Base-by-base conservation (phyloP, 2,888 invertebrate genomes). In the Acrocera orbiculus region DNA sequence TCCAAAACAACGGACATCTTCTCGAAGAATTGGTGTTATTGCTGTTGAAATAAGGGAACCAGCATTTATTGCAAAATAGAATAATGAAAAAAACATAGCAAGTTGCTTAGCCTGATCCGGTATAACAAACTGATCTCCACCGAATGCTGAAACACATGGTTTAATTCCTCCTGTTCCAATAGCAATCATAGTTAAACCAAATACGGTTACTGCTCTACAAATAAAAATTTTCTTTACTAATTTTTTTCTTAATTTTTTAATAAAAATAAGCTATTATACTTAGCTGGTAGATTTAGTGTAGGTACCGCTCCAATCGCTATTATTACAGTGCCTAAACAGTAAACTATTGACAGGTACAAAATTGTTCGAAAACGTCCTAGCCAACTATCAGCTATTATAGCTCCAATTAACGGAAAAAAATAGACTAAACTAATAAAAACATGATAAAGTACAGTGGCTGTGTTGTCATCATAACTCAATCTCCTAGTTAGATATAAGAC, bases 101-200 rank as follows among this genome's bases (percentile, higher is more conserved):
- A 92, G 62, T 51, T 83, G 76, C 45, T 63, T 63, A 46, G 74
- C 75, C 61, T 92, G 85, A 42, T 81, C 75, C 0, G 82, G 82
- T 30, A 83, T 46, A 30, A 71, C 65, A 57, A 92, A 90, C 60
- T 92, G 93, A 56, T 95, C 93, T 0, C 92, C 93, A 2, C 93
- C 95, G 55, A 95, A 93, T 0, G 93, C 86, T 0, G 87, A 70
- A 0, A 95, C 92, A 50, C 92, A 93, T 0, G 93, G 92, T 52
- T 95, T 95, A 46, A 95, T 95, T 2, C 92, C 92, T 2, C 93
- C 93, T 0, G 90, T 89, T 1, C 90, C 92, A 10, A 90, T 47
- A 0, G 89, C 89, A 46, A 95, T 85, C 16, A 81, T 57, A 0
- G 76, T 44, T 11, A 83, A 59, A 1, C 78, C 78, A 15, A 76